Percentiles rank a stretch among this genome's conserved stretches.
These are phyloP conservation scores for Clarias pachynema DNA, from an alignment of 2,797 vertebrate genomes.

Conservation along the genomic window DNA sequence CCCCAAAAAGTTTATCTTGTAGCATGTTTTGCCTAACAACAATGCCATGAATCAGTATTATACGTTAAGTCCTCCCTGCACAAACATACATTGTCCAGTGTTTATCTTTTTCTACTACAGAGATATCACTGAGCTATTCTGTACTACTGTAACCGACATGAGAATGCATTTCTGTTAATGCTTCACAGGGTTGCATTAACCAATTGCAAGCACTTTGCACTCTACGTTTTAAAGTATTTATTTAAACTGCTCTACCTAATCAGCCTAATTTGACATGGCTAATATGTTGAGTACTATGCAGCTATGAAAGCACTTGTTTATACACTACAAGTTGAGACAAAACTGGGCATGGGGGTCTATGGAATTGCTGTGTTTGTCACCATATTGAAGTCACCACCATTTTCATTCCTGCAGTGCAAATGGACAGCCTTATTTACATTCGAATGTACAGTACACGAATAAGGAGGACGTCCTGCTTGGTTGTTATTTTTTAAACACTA, in stretches of 20 bases:
- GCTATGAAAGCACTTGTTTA: constrained; percentile 82
- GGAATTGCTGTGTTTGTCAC: constrained; percentile 80
- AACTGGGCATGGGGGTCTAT: constrained; percentile 66
- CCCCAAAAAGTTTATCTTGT: constrained; percentile 75
- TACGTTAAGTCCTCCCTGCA: constrained; percentile 43
- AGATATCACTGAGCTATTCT: constrained; percentile 24
- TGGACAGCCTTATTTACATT: constrained; percentile 81
- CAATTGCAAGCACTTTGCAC: constrained; percentile 79
- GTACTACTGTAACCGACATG: constrained; percentile 68
- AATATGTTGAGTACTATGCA: constrained; percentile 83
- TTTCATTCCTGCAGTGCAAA: constrained; percentile 82
- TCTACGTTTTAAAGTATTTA: constrained; percentile 86
- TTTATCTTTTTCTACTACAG: constrained; percentile 73
- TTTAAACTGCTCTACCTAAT: constrained; percentile 83
- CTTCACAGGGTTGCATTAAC: constrained; percentile 79
- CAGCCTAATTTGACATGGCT: constrained; percentile 73
- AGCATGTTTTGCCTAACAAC: constrained; percentile 79
- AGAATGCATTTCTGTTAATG: constrained; percentile 76
- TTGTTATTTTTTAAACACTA: constrained; percentile 84
- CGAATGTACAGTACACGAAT: constrained; percentile 84
- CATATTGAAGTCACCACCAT: constrained; percentile 77
- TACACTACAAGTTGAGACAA: constrained; percentile 66
- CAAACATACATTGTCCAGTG: constrained; percentile 51
- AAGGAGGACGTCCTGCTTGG: constrained; percentile 69
- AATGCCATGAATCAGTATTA: constrained; percentile 59